Evolutionary conservation across 2,888 invertebrate species (phyloP).

Genomic region (Camponotus fellah): DNA sequence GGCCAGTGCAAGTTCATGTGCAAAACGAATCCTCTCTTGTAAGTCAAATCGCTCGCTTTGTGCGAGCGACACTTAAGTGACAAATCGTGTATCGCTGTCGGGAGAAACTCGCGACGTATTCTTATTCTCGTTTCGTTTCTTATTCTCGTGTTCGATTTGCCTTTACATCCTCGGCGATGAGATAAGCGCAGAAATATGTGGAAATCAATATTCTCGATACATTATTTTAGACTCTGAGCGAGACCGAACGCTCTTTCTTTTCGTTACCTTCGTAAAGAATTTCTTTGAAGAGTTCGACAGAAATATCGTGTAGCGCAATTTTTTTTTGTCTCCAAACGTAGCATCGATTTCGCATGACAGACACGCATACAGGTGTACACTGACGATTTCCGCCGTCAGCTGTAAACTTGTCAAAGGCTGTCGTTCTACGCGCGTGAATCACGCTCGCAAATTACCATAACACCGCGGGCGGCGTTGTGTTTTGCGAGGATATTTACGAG

Average conservation of each 20-base stretch:
- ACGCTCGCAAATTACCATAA: slow-evolving; percentile 40
- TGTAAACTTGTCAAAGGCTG: slow-evolving; percentile 63
- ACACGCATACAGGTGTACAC: background rate
- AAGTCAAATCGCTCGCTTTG: slow-evolving; percentile 56
- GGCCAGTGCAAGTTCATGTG: slow-evolving; percentile 14
- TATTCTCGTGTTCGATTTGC: background rate
- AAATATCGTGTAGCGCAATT: background rate
- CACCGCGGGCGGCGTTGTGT: slow-evolving; percentile 10
- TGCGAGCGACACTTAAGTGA: slow-evolving; percentile 61
- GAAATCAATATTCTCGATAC: background rate
- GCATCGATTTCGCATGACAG: background rate
- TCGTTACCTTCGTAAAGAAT: background rate
- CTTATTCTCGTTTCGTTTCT: background rate
- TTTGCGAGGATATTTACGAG: slow-evolving; percentile 65
- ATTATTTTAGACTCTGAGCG: background rate
- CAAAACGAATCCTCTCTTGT: slow-evolving; percentile 31
- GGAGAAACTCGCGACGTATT: slow-evolving; percentile 16
- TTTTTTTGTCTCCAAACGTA: background rate
- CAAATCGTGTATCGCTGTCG: slow-evolving; percentile 62
- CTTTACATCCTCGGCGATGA: slow-evolving; percentile 20
- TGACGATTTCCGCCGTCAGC: slow-evolving; percentile 25
- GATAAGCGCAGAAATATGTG: background rate
- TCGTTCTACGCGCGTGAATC: slow-evolving; percentile 30
- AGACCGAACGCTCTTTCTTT: background rate
- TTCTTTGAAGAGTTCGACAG: background rate